Evolutionary conservation across 1,140 invertebrate species (phyloP).

Genomic region (Drosophila pallidifrons): DNA sequence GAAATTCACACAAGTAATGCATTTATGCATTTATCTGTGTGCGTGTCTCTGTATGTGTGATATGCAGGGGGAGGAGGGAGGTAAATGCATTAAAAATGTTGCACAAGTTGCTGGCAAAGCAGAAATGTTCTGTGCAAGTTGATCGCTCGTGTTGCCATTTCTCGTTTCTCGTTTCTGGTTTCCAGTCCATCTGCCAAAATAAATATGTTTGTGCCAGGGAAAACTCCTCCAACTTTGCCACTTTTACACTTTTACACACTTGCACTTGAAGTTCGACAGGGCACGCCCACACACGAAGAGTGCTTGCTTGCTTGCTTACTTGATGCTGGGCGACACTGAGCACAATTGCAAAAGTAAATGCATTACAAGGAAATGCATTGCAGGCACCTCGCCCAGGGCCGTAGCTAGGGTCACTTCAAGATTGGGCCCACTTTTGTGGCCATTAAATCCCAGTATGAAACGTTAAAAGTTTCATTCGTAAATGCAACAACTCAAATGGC

Average conservation of each 20-base stretch:
- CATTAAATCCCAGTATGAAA: conserved; percentile 47
- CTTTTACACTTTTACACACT: conserved; percentile 53
- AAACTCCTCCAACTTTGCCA: conserved; percentile 49
- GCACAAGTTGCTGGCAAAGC: conserved; percentile 42
- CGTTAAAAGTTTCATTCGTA: conserved; percentile 51
- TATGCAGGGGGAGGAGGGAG: conserved; percentile 3
- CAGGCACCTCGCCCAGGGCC: conserved; percentile 36
- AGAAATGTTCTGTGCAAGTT: conserved; percentile 11
- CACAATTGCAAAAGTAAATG: conserved; percentile 43
- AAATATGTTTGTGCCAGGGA: conserved; percentile 52
- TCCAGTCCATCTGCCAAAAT: conserved; percentile 62
- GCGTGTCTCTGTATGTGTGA: not conserved
- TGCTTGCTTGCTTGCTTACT: no score
- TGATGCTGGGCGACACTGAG: conserved; percentile 1
- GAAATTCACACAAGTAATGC: conserved; percentile 45
- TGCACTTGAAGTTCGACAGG: conserved; percentile 51
- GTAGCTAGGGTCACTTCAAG: not conserved
- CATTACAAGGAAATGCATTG: conserved; percentile 56
- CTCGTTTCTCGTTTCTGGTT: conserved; percentile 45
- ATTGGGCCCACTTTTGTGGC: conserved; percentile 19
- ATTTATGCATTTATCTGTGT: conserved; percentile 37
- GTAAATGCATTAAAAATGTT: conserved; percentile 56
- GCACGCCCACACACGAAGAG: conserved; percentile 21
- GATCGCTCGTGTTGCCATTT: conserved; percentile 36
- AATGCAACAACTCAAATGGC: conserved; percentile 39